Evolutionary conservation across 1,140 invertebrate species (phyloP).

Genomic region (Glossosoma conforme): DNA sequence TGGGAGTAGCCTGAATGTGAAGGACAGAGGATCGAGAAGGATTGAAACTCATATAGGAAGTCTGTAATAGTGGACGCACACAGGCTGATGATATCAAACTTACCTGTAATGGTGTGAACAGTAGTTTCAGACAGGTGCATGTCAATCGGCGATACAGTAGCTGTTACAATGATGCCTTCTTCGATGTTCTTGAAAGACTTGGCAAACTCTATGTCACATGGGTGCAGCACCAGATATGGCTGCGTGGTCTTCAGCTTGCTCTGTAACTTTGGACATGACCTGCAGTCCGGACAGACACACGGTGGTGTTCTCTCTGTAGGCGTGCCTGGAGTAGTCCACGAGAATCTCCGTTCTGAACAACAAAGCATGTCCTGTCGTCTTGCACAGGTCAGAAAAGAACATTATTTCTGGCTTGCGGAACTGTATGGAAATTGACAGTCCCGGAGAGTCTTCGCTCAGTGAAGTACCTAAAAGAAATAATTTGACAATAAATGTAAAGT

Average conservation of each 20-base stretch:
- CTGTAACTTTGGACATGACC: slow-evolving; percentile 55
- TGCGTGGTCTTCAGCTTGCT: slow-evolving; percentile 48
- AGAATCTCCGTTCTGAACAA: slow-evolving; percentile 69
- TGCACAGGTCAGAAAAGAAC: slow-evolving; percentile 64
- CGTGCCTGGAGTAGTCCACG: slow-evolving; percentile 66
- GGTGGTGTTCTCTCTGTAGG: slow-evolving; percentile 59
- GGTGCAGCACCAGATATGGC: slow-evolving; percentile 56
- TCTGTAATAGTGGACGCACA: too few relatives aligned
- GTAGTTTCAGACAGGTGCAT: slow-evolving; percentile 70
- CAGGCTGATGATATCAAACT: slow-evolving; percentile 19
- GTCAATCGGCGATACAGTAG: slow-evolving; percentile 61
- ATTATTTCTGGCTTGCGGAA: slow-evolving; percentile 75
- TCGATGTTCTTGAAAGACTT: slow-evolving; percentile 57
- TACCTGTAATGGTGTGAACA: slow-evolving; percentile 60
- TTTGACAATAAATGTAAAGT: too few relatives aligned
- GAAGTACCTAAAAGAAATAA: slow-evolving; percentile 37
- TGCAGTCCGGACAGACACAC: slow-evolving; percentile 63
- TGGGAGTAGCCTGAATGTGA: too few relatives aligned
- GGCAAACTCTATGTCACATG: slow-evolving; percentile 69
- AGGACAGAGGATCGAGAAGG: too few relatives aligned
- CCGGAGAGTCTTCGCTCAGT: slow-evolving; percentile 43
- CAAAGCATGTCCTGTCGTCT: slow-evolving; percentile 65
- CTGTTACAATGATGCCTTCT: slow-evolving; percentile 56
- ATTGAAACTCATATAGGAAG: too few relatives aligned
- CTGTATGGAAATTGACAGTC: slow-evolving; percentile 63